phyloP scores from a whole-genome alignment of 35 echinoderm and acorn worm genomes.

The Ophioderma brevispina region DNA sequence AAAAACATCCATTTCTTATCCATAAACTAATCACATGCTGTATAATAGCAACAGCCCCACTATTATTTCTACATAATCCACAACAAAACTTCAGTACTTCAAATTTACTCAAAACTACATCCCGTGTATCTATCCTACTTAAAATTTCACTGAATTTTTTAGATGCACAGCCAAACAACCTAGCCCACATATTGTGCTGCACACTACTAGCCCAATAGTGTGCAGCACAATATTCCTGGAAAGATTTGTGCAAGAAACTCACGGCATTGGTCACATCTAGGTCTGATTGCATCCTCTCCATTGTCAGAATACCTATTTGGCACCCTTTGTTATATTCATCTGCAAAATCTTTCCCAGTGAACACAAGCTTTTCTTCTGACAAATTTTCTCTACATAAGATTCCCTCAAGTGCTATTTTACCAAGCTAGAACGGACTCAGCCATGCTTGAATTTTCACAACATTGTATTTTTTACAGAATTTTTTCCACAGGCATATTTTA shows the following conservation, averaged over 20 bases:
- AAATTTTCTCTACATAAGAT: background rate
- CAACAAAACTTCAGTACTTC: background rate
- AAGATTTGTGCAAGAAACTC: background rate
- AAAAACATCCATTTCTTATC: too few species aligned
- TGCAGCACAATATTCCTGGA: slow-evolving; percentile 28
- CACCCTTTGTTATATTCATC: background rate
- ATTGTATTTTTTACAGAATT: background rate
- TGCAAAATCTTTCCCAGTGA: background rate
- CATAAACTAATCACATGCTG: background rate
- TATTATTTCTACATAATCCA: too few species aligned
- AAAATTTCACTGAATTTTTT: background rate
- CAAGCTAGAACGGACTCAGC: background rate
- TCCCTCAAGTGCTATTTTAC: background rate
- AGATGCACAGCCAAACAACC: background rate
- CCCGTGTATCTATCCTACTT: background rate
- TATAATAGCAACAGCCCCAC: too few species aligned
- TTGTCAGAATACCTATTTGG: background rate
- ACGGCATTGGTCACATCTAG: background rate
- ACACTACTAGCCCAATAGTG: too few species aligned
- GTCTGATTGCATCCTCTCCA: background rate
- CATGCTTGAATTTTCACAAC: background rate
- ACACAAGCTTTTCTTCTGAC: background rate
- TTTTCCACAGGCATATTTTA: background rate
- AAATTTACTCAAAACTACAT: too few species aligned
- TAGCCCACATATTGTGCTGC: slow-evolving; percentile 11